Evolutionary conservation across 2,888 invertebrate species (phyloP).

Genomic region (Cosmopolites sordidus): DNA sequence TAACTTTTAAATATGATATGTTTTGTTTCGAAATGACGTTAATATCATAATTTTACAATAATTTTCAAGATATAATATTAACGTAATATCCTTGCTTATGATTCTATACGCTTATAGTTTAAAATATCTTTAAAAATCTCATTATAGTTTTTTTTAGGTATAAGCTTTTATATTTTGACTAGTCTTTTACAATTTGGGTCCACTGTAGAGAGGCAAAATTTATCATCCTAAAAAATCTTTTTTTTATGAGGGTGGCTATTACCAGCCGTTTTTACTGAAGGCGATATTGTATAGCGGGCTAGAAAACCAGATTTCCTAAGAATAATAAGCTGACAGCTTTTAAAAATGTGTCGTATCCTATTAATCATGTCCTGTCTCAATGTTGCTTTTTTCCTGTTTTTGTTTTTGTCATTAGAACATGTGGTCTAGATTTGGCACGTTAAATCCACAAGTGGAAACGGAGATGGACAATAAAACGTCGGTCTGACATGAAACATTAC

Average conservation of each 20-base stretch:
- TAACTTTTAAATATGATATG: too few species aligned
- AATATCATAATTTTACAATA: too few species aligned
- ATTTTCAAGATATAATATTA: too few species aligned
- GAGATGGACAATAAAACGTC: background rate
- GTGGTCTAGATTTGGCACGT: background rate
- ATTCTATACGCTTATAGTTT: too few species aligned
- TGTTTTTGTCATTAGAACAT: conserved; percentile 1
- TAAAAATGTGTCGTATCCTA: conserved; percentile 11
- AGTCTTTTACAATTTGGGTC: too few species aligned
- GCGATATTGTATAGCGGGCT: conserved; percentile 20
- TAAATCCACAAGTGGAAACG: background rate
- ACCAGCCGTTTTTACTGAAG: conserved; percentile 27
- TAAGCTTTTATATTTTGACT: too few species aligned
- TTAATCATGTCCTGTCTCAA: background rate
- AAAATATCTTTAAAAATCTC: too few species aligned
- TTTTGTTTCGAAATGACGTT: too few species aligned
- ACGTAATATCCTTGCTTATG: too few species aligned
- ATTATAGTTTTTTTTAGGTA: too few species aligned
- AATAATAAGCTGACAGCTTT: conserved; percentile 2
- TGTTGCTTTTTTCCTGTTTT: background rate
- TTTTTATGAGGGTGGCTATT: conserved; percentile 37
- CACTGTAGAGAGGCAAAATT: conserved; percentile 38
- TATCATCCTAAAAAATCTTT: conserved; percentile 43
- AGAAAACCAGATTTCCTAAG: conserved; percentile 14
- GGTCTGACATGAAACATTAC: too few species aligned